These are phyloP conservation scores for Marcusenius ussheri DNA, from an alignment of 2,113 vertebrate genomes.

Conservation along the genomic window DNA sequence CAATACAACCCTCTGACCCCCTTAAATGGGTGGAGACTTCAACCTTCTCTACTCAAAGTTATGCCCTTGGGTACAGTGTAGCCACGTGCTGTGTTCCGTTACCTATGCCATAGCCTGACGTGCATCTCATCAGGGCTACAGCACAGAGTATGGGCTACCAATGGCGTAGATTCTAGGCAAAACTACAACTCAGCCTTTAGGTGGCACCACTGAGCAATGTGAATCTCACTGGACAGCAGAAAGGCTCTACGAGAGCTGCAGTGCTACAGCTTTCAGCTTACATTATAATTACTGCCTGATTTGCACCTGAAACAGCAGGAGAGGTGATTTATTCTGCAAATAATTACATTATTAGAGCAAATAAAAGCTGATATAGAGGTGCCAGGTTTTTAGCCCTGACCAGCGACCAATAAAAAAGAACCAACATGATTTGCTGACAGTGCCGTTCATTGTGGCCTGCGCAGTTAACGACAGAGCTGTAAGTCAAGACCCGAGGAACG, in stretches of 20 bases:
- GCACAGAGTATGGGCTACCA: background rate
- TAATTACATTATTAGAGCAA: background rate
- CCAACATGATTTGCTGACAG: background rate
- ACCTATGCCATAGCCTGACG: background rate
- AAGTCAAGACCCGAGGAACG: background rate
- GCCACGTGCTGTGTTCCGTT: background rate
- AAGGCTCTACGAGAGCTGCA: no score
- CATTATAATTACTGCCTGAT: slow-evolving; percentile 5
- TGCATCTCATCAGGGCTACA: background rate
- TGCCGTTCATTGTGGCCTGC: background rate
- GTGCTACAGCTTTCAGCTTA: background rate
- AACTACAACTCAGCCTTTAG: background rate
- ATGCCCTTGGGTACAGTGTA: background rate
- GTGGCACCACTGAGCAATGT: background rate
- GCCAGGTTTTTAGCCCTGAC: background rate
- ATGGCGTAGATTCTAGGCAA: background rate
- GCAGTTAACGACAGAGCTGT: background rate
- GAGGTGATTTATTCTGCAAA: background rate
- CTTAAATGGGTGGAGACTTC: background rate
- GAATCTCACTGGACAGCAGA: background rate
- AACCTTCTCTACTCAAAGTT: background rate
- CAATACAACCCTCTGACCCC: background rate
- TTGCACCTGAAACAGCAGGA: background rate
- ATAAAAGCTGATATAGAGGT: background rate
- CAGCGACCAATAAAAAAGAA: background rate